Evolutionary conservation across 2,113 vertebrate genomes (phyloP).

Genomic region (Etia nguti): DNA sequence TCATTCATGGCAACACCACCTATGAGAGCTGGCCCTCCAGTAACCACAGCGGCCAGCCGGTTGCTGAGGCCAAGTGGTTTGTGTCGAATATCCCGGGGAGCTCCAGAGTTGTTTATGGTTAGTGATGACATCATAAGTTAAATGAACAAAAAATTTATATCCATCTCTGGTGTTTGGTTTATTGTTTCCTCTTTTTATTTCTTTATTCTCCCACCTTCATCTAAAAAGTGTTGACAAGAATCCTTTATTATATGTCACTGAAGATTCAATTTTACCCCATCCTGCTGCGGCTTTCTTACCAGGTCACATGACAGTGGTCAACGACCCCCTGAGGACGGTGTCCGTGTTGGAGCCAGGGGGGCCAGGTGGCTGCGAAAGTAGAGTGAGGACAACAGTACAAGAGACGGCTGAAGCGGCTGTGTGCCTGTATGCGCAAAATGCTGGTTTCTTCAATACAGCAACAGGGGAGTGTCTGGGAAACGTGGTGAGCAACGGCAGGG

Average conservation of each 20-base stretch:
- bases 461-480: conserved; percentile 79
- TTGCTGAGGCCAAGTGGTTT: conserved; percentile 71
- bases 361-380: conserved; percentile 72
- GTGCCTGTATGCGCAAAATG: conserved; percentile 87
- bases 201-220: not conserved
- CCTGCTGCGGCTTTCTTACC: not conserved
- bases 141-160: not conserved
- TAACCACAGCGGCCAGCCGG: not conserved
- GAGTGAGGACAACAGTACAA: conserved; percentile 67
- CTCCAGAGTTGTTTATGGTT: conserved; percentile 67
- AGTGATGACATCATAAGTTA: not conserved
- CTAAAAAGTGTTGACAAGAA: not conserved
- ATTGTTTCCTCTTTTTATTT: not conserved
- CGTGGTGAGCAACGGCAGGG: conserved; percentile 79
- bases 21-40: conserved; percentile 75
- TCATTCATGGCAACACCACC: conserved; percentile 70
- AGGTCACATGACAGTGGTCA: conserved; percentile 81
- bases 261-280: not conserved
- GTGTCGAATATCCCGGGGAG: conserved; percentile 64
- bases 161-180: not conserved
- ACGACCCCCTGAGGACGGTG: conserved; percentile 77
- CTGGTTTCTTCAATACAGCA: conserved; percentile 79
- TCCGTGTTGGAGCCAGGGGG: conserved; percentile 87
- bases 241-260: not conserved
- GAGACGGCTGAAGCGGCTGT: conserved; percentile 65